Base-by-base conservation (phyloP, 2,113 vertebrate genomes). In the Xiphias gladius region DNA sequence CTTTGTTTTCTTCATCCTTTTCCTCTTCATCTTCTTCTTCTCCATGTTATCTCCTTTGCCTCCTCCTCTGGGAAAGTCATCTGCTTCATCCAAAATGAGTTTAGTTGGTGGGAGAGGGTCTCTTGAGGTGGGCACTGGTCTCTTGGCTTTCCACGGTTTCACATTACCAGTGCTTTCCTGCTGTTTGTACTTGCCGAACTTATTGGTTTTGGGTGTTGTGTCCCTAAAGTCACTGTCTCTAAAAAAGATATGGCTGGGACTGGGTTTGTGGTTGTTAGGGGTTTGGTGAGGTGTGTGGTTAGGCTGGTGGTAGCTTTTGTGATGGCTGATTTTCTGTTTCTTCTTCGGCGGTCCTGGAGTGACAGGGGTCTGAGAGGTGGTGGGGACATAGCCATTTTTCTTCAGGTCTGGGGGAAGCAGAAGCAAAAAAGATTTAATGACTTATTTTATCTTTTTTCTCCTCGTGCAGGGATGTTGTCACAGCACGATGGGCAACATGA, bases 131-230 rank as follows among this genome's bases (percentile, higher is more conserved):
- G 88, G 87, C 22, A 92, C 85, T 3, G 91, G 86, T 79, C 93
- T 91, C 73, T 94, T 94, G 70, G 93, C 86, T 73, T 94, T 91
- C 93, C 93, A 94, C 0, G 63, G 67, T 88, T 94, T 95, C 11
- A 58, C 87, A 7, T 20, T 82, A 59, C 73, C 39, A 22, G 28
- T 11, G 30, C 52, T 39, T 28, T 73, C 59, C 16, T 57, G 75
- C 12, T 66, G 79, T 63, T 62, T 87, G 52, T 2, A 6, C 58
- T 80, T 91, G 14, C 62, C 69, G 62, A 67, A 37, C 10, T 46
- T 80, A 14, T 76, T 89, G n/a, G 22, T 52, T 83, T 86, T 92
- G 52, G 76, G 59, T 22, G 35, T 59, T 1, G 30, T 1, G 5
- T 64, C 17, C 6, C 0, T 32, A 0, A 58, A 22, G 37, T 85